Evolutionary conservation across 2,797 vertebrate species (phyloP).

Genomic region (Esox lucius): DNA sequence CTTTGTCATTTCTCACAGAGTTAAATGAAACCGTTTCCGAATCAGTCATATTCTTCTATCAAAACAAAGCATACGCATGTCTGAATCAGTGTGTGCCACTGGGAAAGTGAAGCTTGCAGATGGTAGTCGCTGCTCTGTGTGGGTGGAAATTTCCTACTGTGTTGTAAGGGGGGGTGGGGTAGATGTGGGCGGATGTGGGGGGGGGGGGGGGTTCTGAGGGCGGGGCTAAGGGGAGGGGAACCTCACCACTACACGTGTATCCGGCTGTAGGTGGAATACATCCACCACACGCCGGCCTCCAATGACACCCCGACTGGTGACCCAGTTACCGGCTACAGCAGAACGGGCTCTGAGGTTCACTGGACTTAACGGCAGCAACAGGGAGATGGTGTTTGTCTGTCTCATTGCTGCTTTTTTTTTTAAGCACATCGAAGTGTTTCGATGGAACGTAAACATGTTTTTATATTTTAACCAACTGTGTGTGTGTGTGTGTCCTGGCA

Average conservation of each 20-base stretch:
- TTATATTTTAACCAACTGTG: constrained; percentile 11
- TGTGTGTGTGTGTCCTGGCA: constrained; percentile 10
- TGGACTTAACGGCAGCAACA: constrained; percentile 14
- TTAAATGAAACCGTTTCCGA: not conserved
- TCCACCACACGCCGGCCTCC: constrained; percentile 26
- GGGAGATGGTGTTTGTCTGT: constrained; percentile 16
- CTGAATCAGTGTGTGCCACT: not conserved
- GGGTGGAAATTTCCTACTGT: constrained; percentile 32
- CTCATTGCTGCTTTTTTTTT: not conserved
- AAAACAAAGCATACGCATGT: not conserved
- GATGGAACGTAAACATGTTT: not conserved
- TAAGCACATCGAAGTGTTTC: not conserved
- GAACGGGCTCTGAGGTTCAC: constrained; percentile 24
- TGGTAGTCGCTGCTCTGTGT: not conserved
- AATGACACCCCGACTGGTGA: constrained; percentile 43
- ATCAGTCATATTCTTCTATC: not conserved
- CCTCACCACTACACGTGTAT: constrained; percentile 26
- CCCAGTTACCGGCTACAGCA: constrained; percentile 51
- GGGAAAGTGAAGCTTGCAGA: not conserved
- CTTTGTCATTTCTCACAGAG: not conserved
- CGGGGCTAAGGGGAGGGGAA: not conserved
- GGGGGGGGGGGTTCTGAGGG: not conserved
- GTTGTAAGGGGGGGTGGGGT: constrained; percentile 4
- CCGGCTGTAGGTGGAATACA: constrained; percentile 9
- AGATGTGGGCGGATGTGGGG: not conserved